These are phyloP conservation scores for Psilanteris sp. DNA, from an alignment of 1,140 invertebrate genomes.

Conservation along the genomic window DNA sequence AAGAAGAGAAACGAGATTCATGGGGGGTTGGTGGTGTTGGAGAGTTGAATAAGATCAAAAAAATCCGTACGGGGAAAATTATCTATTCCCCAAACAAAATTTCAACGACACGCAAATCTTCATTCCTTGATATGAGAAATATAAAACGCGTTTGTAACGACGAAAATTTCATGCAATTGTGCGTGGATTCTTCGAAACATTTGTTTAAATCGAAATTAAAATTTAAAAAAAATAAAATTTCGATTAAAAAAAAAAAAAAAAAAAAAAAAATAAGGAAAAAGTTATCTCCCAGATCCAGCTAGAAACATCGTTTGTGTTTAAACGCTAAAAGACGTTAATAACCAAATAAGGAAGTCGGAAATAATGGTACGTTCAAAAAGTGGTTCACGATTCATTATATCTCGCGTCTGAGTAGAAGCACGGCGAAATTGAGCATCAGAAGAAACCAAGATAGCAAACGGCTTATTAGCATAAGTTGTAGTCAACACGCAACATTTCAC, in stretches of 20 bases:
- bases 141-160: neutral
- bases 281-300: too few relatives aligned
- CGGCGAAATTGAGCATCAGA: constrained; percentile 6
- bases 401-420: neutral
- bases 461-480: constrained; percentile 26
- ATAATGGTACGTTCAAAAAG: neutral
- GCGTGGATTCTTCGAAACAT: too few relatives aligned
- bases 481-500: constrained; percentile 5
- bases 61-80: constrained; percentile 16
- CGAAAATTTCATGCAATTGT: too few relatives aligned
- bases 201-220: too few relatives aligned
- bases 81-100: constrained; percentile 21
- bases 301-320: too few relatives aligned
- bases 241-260: too few relatives aligned
- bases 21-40: too few relatives aligned
- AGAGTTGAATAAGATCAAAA: too few relatives aligned
- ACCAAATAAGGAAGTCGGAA: neutral
- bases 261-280: too few relatives aligned
- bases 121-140: constrained; percentile 18
- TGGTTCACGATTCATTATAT: constrained; percentile 8
- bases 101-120: constrained; percentile 2
- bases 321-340: too few relatives aligned
- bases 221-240: too few relatives aligned
- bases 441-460: constrained; percentile 6
- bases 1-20: too few relatives aligned